Evolutionary conservation across 2,888 invertebrate species (phyloP).

Genomic region (Andrena bicolor): DNA sequence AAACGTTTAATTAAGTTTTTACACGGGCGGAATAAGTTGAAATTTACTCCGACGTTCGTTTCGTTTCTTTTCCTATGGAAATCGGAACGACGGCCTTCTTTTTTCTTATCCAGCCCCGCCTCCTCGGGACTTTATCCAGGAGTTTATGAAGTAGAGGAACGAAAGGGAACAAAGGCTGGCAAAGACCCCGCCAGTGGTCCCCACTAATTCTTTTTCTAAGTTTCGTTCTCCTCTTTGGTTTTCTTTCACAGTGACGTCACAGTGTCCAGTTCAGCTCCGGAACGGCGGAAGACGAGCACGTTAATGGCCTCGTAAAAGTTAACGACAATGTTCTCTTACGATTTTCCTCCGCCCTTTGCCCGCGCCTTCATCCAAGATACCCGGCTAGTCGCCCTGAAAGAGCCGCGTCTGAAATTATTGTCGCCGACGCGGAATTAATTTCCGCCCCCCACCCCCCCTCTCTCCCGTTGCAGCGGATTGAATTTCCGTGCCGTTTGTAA

Average conservation of each 20-base stretch:
- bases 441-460: constrained; percentile 44
- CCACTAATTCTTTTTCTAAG: constrained; percentile 78
- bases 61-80: constrained; percentile 64
- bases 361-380: constrained; percentile 49
- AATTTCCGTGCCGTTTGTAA: constrained; percentile 68
- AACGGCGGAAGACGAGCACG: constrained; percentile 82
- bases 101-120: constrained; percentile 28
- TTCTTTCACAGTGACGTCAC: constrained; percentile 80
- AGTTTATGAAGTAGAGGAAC: constrained; percentile 64
- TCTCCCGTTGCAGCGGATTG: constrained; percentile 62
- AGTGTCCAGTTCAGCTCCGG: constrained; percentile 78
- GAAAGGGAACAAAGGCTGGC: constrained; percentile 51
- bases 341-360: constrained; percentile 76
- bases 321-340: constrained; percentile 84
- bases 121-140: constrained; percentile 63
- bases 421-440: constrained; percentile 82
- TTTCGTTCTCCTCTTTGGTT: constrained; percentile 61
- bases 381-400: constrained; percentile 58
- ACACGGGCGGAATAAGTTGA: not conserved
- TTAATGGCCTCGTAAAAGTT: constrained; percentile 85
- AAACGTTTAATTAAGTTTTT: constrained; percentile 15
- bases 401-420: constrained; percentile 80
- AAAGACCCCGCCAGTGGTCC: constrained; percentile 57
- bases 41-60: not conserved
- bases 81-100: constrained; percentile 55